phyloP scores from a whole-genome alignment of 2,113 vertebrate species.

The Gyps fulvus region DNA sequence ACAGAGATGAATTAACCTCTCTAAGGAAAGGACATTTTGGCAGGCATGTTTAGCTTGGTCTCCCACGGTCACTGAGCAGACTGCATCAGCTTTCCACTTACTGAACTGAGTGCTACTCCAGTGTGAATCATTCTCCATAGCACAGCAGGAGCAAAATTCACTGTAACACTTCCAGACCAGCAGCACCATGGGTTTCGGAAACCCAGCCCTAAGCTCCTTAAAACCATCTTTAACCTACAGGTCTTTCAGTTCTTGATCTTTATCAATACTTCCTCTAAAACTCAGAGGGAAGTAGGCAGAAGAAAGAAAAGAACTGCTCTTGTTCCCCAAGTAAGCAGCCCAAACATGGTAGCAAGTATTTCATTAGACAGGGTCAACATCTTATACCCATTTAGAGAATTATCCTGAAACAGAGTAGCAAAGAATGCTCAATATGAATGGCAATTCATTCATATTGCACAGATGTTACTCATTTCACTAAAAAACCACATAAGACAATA shows the following conservation, averaged over 20 bases:
- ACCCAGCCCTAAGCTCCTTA: background rate
- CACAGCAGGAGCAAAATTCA: background rate
- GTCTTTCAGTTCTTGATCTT: background rate
- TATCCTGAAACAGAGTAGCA: background rate
- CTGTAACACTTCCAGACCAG: background rate
- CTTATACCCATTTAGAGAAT: background rate
- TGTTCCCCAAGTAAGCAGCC: background rate
- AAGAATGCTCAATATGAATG: background rate
- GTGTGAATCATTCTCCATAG: background rate
- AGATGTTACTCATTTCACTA: background rate
- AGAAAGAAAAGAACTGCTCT: background rate
- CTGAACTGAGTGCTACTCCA: background rate
- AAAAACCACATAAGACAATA: background rate
- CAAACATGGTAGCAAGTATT: background rate
- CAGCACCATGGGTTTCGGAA: background rate
- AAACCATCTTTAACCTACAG: background rate
- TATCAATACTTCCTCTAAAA: background rate
- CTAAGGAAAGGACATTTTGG: background rate
- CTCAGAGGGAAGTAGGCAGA: background rate
- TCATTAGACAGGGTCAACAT: background rate
- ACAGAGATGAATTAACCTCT: background rate
- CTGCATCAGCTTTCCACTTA: background rate
- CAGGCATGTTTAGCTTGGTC: background rate
- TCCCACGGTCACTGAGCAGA: background rate
- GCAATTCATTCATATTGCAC: background rate